Evolutionary conservation across 2,888 invertebrate genomes (phyloP).

Genomic region (Nebria salina): DNA sequence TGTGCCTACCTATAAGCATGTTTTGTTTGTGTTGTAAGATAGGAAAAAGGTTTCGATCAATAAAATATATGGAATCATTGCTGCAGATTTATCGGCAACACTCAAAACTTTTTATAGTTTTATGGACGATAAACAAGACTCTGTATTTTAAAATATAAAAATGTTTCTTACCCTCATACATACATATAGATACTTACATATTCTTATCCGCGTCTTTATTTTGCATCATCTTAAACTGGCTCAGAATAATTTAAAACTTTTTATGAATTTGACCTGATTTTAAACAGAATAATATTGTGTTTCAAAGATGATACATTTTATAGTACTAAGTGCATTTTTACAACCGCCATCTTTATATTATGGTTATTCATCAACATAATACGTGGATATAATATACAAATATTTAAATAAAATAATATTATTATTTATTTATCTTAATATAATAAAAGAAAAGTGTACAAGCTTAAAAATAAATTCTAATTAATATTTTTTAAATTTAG

Average conservation of each 20-base stretch:
- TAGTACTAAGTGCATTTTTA: neutral
- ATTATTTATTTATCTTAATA: too few relatives aligned
- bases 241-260: neutral
- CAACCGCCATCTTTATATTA: neutral
- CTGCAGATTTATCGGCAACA: slow-evolving; percentile 41
- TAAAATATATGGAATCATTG: slow-evolving; percentile 45
- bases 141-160: slow-evolving; percentile 38
- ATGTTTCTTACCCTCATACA: slow-evolving; percentile 21
- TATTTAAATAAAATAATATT: too few relatives aligned
- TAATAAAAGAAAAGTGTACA: too few relatives aligned
- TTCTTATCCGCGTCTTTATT: slow-evolving; percentile 1
- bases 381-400: too few relatives aligned
- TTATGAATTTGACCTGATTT: neutral
- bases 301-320: slow-evolving; percentile 9
- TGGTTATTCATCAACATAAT: neutral
- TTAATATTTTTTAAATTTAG: neutral
- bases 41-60: slow-evolving; percentile 39
- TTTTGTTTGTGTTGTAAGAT: neutral
- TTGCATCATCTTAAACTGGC: neutral
- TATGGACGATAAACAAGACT: slow-evolving; percentile 39
- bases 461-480: too few relatives aligned
- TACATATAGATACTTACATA: slow-evolving; percentile 16
- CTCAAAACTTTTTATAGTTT: slow-evolving; percentile 46
- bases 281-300: neutral
- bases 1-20: neutral